Base-by-base conservation (phyloP, 2,113 vertebrate genomes). In the Hymenochirus boettgeri region DNA sequence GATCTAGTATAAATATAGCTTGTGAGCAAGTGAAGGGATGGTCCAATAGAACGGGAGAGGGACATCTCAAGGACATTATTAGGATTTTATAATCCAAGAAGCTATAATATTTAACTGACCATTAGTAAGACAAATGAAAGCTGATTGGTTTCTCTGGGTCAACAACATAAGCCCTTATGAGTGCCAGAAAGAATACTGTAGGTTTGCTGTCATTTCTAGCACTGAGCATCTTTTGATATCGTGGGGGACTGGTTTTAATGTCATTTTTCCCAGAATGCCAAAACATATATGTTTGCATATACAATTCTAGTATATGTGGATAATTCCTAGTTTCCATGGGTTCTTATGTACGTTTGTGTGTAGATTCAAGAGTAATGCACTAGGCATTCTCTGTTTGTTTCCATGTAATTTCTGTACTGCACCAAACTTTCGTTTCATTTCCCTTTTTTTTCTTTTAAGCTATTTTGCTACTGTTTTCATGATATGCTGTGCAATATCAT, bases 401-500 rank as follows among this genome's bases (percentile, higher is more conserved):
- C 77, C 79, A 74, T 75, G 82, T 85, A 89, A 89, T 33, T 82
- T 87, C 81, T 87, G 87, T 88, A 86, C 86, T 82, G 81, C 85
- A 78, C 91, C 89, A 86, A 83, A 78, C 71, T 83, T 80, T 82
- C 85, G 75, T 86, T 87, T 67, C 81, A 61, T 75, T 78, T 74
- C 27, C 57, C 47, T 45, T 27, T 77, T 82, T 86, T 31, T 61
- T 59, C 26, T 23, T 79, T 83, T 88, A 75, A n/a, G n/a, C 81
- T 85, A 86, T 87, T 93, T 92, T 84, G 83, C 88, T 88, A 89
- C 86, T 92, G 90, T 92, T 90, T 89, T 93, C 82, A 82, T 88
- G 93, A 89, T 91, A 91, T 90, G 90, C 91, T 82, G 91, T 95
- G 90, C 92, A 96, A 95, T 95, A 94, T 93, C 93, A 93, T 92